Conservation (phyloP, 64 coral and sea anemone species). For the Actinia tenebrosa region DNA sequence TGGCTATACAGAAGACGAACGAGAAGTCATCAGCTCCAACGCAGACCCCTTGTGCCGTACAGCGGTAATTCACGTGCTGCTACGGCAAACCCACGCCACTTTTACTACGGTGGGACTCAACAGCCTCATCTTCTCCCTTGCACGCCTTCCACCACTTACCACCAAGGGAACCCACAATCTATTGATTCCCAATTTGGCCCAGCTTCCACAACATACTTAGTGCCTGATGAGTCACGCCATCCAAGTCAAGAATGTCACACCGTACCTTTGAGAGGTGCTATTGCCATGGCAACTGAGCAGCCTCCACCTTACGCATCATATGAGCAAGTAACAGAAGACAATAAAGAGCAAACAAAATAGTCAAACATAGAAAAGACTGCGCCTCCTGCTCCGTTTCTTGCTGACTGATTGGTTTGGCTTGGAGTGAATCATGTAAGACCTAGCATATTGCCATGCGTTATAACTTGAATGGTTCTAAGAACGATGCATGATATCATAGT, state of each 20-base stretch:
- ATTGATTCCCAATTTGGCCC: neutral
- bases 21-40: neutral
- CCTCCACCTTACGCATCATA: neutral
- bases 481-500: neutral
- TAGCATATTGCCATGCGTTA: too few relatives aligned
- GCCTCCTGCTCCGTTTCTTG: neutral
- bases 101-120: neutral
- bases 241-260: neutral
- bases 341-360: neutral
- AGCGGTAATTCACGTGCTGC: neutral
- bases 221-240: neutral
- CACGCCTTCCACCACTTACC: neutral
- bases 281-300: neutral
- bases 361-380: neutral
- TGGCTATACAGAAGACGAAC: neutral
- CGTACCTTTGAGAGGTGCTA: neutral
- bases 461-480: too few relatives aligned
- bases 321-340: neutral
- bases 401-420: neutral
- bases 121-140: neutral
- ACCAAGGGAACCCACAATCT: neutral
- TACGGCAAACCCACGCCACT: neutral
- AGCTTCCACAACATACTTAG: neutral
- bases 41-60: neutral
- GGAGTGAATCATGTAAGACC: neutral